Percentiles rank a stretch among this genome's conserved stretches.
These are phyloP conservation scores for Hybos culiciformis DNA, from an alignment of 2,888 invertebrate species.

Conservation along the genomic window DNA sequence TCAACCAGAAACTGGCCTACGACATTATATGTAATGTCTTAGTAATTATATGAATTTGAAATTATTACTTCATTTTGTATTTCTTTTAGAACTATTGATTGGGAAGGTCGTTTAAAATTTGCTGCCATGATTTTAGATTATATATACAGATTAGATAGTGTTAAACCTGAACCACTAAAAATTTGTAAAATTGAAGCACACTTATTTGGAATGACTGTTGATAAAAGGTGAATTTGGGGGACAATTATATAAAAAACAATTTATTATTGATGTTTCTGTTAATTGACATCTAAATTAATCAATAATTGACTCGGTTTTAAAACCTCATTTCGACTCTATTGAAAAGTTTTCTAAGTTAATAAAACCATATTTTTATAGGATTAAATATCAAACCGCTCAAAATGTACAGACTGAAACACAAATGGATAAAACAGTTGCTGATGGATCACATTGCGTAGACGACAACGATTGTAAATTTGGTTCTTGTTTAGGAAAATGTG, in stretches of 20 bases:
- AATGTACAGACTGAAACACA: constrained; percentile 27
- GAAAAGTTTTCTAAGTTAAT: not conserved
- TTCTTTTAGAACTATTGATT: constrained; percentile 23
- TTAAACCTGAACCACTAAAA: constrained; percentile 31
- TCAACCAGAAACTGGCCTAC: constrained; percentile 24
- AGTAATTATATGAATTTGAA: not conserved
- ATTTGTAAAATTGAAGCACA: constrained; percentile 30
- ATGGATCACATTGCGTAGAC: constrained; percentile 22
- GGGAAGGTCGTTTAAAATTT: constrained; percentile 28
- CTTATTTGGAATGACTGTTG: constrained; percentile 28
- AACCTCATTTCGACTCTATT: too few relatives aligned
- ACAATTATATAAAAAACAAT: not conserved
- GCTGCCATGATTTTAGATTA: constrained; percentile 31
- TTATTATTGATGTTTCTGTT: not conserved
- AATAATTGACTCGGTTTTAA: too few relatives aligned
- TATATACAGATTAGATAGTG: constrained; percentile 29
- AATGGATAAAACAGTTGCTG: constrained; percentile 27
- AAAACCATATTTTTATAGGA: constrained; percentile 14
- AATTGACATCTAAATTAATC: not conserved
- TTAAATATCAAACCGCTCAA: constrained; percentile 31
- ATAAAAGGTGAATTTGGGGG: constrained; percentile 21
- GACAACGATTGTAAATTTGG: constrained; percentile 26
- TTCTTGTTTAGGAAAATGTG: constrained; percentile 28
- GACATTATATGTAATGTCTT: constrained; percentile 25
- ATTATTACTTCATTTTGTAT: not conserved